These are phyloP conservation scores for Numida meleagris DNA, from an alignment of 2,113 vertebrate genomes.

Conservation along the genomic window DNA sequence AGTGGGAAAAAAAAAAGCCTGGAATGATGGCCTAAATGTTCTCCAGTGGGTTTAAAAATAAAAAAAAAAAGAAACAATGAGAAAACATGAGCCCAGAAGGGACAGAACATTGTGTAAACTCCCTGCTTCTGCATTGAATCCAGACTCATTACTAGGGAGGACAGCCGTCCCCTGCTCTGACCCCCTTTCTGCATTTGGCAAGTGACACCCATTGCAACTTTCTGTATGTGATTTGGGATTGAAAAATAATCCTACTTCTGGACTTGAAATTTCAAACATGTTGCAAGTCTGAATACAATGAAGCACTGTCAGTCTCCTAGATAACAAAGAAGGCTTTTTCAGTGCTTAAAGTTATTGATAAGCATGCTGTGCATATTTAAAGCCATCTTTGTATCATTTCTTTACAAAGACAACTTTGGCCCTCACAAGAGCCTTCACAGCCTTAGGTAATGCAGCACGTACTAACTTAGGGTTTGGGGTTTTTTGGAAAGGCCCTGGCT, in stretches of 20 bases:
- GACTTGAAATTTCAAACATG: background rate
- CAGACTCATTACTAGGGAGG: background rate
- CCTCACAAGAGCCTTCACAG: conserved; percentile 8
- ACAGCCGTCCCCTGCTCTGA: background rate
- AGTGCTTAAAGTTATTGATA: background rate
- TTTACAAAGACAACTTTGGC: conserved; percentile 12
- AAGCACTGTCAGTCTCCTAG: background rate
- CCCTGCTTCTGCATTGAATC: background rate
- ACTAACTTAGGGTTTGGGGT: background rate
- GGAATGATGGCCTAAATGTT: background rate
- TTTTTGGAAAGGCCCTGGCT: rapidly evolving
- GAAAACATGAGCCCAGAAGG: background rate
- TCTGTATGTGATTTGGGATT: background rate
- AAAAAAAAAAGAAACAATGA: background rate
- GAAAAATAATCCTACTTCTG: background rate
- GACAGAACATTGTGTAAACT: background rate
- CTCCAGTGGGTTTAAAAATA: background rate
- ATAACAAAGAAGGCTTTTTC: conserved; percentile 18
- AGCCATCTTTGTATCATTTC: background rate
- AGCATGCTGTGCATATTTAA: conserved; percentile 10
- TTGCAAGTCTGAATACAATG: background rate
- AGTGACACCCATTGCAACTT: background rate
- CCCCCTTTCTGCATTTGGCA: background rate
- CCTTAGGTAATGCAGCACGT: background rate
- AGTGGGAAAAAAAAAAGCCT: background rate